A percentile compares a stretch with the other conserved stretches of the same genome.
Conservation (phyloP, 2,113 vertebrate genomes). For the Zosterops lateralis region DNA sequence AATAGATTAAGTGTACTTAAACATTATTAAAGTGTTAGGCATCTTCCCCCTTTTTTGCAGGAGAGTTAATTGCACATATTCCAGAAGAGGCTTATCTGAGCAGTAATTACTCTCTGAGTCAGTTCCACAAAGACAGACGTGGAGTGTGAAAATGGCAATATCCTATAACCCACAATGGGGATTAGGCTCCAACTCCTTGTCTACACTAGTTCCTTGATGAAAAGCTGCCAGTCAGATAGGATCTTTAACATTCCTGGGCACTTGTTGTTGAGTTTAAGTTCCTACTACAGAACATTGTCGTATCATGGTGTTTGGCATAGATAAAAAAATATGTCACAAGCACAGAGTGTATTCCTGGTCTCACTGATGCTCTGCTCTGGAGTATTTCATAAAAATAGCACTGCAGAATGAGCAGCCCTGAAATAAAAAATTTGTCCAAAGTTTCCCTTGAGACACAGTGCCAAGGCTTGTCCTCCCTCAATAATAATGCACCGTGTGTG, state of each 20-base stretch:
- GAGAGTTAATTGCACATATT: constrained; percentile 66
- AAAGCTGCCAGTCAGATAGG: constrained; percentile 61
- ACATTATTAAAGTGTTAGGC: constrained; percentile 72
- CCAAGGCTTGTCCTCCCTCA: not conserved
- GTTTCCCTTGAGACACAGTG: not conserved
- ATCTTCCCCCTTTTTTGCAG: constrained; percentile 40
- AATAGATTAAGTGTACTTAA: constrained; percentile 72
- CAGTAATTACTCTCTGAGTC: constrained; percentile 64
- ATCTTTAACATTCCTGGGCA: constrained; percentile 71
- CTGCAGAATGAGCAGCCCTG: not conserved
- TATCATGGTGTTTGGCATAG: not conserved
- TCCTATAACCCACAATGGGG: constrained; percentile 32
- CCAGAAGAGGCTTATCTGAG: constrained; percentile 68
- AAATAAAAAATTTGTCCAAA: not conserved
- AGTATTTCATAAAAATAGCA: constrained; percentile 11
- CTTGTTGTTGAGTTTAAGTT: constrained; percentile 52
- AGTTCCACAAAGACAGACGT: constrained; percentile 34
- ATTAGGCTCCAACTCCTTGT: constrained; percentile 31
- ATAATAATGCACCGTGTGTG: not conserved
- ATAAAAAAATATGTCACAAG: not conserved
- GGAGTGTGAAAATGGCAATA: constrained; percentile 49
- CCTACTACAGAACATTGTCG: constrained; percentile 8
- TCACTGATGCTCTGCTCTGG: not conserved
- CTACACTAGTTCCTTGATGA: constrained; percentile 1
- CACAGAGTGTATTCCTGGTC: not conserved